Evolutionary conservation across 2,797 vertebrate species (phyloP).

Genomic region (Oophaga sylvatica): DNA sequence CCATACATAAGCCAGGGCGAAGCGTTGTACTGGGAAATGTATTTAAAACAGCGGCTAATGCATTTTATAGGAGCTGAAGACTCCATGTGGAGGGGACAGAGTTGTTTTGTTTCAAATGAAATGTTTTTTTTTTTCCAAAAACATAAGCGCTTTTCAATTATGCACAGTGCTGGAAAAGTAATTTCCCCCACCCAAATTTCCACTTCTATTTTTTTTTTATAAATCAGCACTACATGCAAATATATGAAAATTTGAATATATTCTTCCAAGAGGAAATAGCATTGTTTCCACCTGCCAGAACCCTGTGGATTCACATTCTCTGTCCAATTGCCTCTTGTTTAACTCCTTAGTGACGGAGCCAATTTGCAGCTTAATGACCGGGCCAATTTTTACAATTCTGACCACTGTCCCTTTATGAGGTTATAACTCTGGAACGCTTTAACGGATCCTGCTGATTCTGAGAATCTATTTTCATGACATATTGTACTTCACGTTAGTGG

Average conservation of each 20-base stretch:
- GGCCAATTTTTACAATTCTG: too few species aligned
- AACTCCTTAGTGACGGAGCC: too few species aligned
- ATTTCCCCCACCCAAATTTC: neutral
- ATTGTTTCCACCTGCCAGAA: neutral
- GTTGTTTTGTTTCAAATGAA: neutral
- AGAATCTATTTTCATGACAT: too few species aligned
- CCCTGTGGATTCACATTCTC: neutral
- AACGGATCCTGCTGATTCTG: too few species aligned
- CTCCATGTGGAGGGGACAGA: neutral
- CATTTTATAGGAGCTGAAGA: neutral
- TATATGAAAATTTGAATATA: neutral
- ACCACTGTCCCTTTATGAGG: too few species aligned
- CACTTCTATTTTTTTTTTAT: neutral
- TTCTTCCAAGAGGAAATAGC: too few species aligned
- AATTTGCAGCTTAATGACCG: too few species aligned
- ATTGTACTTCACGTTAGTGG: too few species aligned
- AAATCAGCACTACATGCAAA: neutral
- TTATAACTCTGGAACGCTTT: too few species aligned
- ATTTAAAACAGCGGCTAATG: constrained; percentile 1
- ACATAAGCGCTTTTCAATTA: neutral
- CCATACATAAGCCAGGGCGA: neutral
- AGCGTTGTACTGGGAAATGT: constrained; percentile 3
- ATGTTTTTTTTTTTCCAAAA: neutral
- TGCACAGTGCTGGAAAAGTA: neutral
- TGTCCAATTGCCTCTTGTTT: neutral